Percentiles rank a stretch among this genome's conserved stretches.
phyloP scores from a whole-genome alignment of 2,888 invertebrate genomes.

The Yponomeuta sedellus region DNA sequence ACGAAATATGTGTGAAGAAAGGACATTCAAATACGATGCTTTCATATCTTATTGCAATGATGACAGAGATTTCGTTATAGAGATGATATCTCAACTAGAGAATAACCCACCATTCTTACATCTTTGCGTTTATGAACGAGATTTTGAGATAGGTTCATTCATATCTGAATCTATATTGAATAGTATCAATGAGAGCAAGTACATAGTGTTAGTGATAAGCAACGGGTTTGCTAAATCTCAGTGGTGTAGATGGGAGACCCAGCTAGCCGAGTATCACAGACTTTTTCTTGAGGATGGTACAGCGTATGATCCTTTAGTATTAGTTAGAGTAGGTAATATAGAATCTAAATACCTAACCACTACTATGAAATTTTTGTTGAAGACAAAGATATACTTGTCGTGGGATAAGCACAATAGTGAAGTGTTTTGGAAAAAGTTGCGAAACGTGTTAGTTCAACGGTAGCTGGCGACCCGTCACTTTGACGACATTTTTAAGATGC shows the following conservation, averaged over 20 bases:
- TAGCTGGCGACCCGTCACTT: neutral
- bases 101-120: slow-evolving; percentile 75
- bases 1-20: slow-evolving; percentile 30
- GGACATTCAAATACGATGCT: slow-evolving; percentile 72
- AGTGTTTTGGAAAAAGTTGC: slow-evolving; percentile 61
- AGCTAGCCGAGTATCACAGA: slow-evolving; percentile 80
- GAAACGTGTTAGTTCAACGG: slow-evolving; percentile 43
- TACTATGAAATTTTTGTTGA: slow-evolving; percentile 77
- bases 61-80: slow-evolving; percentile 77
- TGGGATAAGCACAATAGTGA: slow-evolving; percentile 73
- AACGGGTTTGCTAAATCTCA: slow-evolving; percentile 82
- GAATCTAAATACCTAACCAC: slow-evolving; percentile 73
- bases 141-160: slow-evolving; percentile 79
- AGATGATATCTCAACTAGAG: slow-evolving; percentile 78
- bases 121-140: slow-evolving; percentile 82
- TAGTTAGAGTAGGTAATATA: slow-evolving; percentile 79
- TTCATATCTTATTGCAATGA: slow-evolving; percentile 79
- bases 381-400: slow-evolving; percentile 78
- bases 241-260: slow-evolving; percentile 84
- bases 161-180: slow-evolving; percentile 80
- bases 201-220: slow-evolving; percentile 80
- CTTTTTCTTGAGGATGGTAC: slow-evolving; percentile 76
- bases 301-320: slow-evolving; percentile 75
- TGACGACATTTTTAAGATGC: no score
- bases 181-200: slow-evolving; percentile 79